Evolutionary conservation across 2,888 invertebrate species (phyloP), one percentile per base, ranked within the genome.

Genomic region (Drosophila fungiperda): DNA sequence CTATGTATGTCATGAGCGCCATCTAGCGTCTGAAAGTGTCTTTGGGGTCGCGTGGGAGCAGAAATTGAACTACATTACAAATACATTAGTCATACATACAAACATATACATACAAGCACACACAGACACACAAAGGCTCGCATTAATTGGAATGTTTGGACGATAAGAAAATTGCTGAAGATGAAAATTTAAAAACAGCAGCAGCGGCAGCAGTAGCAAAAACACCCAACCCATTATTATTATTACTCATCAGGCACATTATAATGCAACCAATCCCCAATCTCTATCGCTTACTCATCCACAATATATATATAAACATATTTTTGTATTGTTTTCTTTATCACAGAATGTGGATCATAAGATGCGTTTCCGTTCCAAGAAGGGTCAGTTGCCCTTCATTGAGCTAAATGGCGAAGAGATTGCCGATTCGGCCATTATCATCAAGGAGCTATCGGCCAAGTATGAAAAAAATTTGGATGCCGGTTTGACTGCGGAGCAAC

Each of bases 371-470:
- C 96, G 97, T 88, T 98, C 98, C 88, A 97, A 97, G 95, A 98
- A 98, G 93, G 98, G 98, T 54, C 97, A 97, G 93, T 94, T 99
- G 89, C 99, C 99, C 40, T 99, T 99, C 94, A 95, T 99, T 83
- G 98, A 99, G 93, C 93, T 99, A 74, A 99, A 99, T 92, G 99
- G 98, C 50, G 97, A 98, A 92, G 98, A 99, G 94, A 96, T 98
- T 81, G 96, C 98, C 55, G 99, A 99, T 94, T 98, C 98, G 92
- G 95, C 97, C 78, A 96, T 98, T 90, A 98, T 98, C 91, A 96
- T 99, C 90, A 96, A 97, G 91, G 97, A 98, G 91, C 94, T 99
- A 70, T 95, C 97, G 50, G 95, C 96, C 91, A 96, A 96, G 92
- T 97, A 96, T 92, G 96, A 95, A 87, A 97, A 96, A 93, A 97